Conservation (phyloP, 2,888 invertebrate genomes). For the Pelosia muscerda region DNA sequence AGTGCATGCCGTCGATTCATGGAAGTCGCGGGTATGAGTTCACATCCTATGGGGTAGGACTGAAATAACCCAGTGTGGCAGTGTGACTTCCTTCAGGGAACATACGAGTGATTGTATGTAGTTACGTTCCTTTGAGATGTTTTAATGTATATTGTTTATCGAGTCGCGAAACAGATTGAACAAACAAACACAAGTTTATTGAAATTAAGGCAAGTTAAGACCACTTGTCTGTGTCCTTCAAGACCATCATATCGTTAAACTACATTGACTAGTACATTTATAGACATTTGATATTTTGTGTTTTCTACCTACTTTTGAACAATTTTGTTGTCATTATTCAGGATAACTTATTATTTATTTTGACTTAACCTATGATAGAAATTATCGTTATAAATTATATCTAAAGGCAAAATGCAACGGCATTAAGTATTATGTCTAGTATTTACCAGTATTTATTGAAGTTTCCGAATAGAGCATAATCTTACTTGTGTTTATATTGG, state of each 20-base stretch:
- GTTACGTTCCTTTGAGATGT: neutral
- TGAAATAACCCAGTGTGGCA: too few species aligned
- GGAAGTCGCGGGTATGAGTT: neutral
- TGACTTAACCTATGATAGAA: constrained; percentile 22
- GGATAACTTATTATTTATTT: constrained; percentile 9
- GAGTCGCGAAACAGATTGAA: neutral
- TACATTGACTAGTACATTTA: neutral
- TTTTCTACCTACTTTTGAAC: constrained; percentile 1
- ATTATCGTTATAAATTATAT: constrained; percentile 50
- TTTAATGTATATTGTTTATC: neutral
- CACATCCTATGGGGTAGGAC: neutral
- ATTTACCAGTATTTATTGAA: constrained; percentile 45
- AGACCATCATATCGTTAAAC: neutral
- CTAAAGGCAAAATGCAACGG: constrained; percentile 50
- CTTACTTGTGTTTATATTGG: neutral
- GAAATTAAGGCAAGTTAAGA: constrained; percentile 1
- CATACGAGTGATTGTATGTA: neutral
- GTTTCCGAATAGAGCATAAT: constrained; percentile 38
- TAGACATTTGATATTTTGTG: neutral
- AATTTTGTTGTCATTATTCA: neutral
- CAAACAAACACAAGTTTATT: neutral
- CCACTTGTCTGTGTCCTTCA: constrained; percentile 4
- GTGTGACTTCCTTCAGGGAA: neutral
- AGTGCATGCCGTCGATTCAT: too few species aligned
- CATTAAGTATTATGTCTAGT: constrained; percentile 35